Evolutionary conservation across 1,140 invertebrate genomes (phyloP).

Genomic region (Antheraea pernyi): DNA sequence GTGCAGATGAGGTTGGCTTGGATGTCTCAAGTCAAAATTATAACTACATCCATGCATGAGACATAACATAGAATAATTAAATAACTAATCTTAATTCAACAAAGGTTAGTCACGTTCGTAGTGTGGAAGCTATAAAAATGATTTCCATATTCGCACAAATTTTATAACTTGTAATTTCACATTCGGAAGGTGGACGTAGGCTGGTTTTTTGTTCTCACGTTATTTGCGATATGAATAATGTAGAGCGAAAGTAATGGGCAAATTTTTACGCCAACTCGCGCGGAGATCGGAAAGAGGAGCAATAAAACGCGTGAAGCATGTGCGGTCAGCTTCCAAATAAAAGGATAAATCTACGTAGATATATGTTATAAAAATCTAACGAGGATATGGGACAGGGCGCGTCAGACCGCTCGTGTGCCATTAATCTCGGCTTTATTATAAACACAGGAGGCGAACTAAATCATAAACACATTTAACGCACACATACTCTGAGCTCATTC

Average conservation of each 20-base stretch:
- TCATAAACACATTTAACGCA: constrained; percentile 67
- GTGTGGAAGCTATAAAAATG: background rate
- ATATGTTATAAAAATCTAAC: constrained; percentile 51
- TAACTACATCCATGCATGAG: too few species aligned
- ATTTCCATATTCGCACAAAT: background rate
- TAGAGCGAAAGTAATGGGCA: constrained; percentile 27
- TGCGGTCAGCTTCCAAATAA: constrained; percentile 54
- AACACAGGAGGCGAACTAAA: constrained; percentile 61
- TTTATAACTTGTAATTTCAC: background rate
- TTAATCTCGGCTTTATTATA: constrained; percentile 73
- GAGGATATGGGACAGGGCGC: constrained; percentile 52
- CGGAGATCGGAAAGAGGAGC: constrained; percentile 41
- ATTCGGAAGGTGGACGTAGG: background rate
- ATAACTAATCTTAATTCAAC: too few species aligned
- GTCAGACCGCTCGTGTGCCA: constrained; percentile 41
- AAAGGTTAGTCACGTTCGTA: background rate
- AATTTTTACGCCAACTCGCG: constrained; percentile 33
- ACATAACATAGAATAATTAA: too few species aligned
- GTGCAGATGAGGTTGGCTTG: too few species aligned
- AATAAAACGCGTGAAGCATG: constrained; percentile 57
- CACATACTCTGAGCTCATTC: constrained; percentile 36
- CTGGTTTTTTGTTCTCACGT: background rate
- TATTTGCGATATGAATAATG: constrained; percentile 27
- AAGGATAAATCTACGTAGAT: constrained; percentile 41
- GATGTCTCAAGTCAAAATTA: too few species aligned